Conservation (phyloP, 2,797 vertebrate genomes). For the Cryptoblepharus egeriae region DNA sequence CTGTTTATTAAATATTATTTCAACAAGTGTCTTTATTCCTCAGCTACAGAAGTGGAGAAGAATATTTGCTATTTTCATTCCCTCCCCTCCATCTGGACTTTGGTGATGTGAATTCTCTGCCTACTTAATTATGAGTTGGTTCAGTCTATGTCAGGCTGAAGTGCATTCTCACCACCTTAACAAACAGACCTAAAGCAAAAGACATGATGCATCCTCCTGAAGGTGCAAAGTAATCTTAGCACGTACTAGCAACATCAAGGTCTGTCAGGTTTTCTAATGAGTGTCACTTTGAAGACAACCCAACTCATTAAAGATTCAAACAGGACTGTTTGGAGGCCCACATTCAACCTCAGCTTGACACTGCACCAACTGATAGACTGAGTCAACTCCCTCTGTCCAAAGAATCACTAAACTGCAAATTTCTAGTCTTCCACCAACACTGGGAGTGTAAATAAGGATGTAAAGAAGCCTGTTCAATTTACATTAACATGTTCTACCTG, state of each 20-base stretch:
- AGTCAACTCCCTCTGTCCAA: background rate
- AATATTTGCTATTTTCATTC: background rate
- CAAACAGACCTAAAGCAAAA: background rate
- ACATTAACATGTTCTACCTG: background rate
- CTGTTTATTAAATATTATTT: background rate
- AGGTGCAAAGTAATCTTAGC: slow-evolving; percentile 25
- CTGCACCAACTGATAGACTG: background rate
- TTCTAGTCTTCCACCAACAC: background rate
- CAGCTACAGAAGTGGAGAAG: background rate
- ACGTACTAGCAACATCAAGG: slow-evolving; percentile 25
- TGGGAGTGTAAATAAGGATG: background rate
- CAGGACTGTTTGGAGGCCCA: background rate
- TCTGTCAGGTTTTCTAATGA: slow-evolving; percentile 12
- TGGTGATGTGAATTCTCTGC: too few relatives aligned
- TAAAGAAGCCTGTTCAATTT: background rate
- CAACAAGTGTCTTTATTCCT: background rate
- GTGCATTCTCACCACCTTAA: background rate
- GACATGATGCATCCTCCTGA: slow-evolving; percentile 8
- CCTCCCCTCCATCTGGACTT: background rate
- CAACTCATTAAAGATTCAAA: slow-evolving; percentile 15
- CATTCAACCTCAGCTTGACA: background rate
- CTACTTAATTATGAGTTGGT: background rate
- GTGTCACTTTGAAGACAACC: background rate
- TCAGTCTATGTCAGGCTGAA: background rate
- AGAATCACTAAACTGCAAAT: background rate